These are phyloP conservation scores for Todus mexicanus DNA, from an alignment of 2,797 vertebrate species.

Conservation along the genomic window DNA sequence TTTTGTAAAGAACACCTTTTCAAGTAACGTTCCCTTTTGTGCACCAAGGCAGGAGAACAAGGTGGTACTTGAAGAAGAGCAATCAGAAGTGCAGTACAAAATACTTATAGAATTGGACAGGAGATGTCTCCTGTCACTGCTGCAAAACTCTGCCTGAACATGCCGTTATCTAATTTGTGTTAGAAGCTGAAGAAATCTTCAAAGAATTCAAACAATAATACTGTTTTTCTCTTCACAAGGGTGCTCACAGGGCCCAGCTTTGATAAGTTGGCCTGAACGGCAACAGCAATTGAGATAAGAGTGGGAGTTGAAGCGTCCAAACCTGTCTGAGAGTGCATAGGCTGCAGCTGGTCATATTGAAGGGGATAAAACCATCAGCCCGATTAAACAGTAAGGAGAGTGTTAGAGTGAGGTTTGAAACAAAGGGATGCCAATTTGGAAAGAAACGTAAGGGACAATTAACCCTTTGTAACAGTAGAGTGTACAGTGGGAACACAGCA, in stretches of 20 bases:
- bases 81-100: not conserved
- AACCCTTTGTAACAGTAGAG: not conserved
- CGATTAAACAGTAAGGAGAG: not conserved
- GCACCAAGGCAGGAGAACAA: not conserved
- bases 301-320: not conserved
- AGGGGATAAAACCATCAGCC: not conserved
- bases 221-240: not conserved
- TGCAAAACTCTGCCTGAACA: not conserved
- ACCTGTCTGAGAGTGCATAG: not conserved
- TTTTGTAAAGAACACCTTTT: not conserved
- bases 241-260: not conserved
- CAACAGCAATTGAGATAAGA: not conserved
- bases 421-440: not conserved
- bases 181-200: not conserved
- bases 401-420: not conserved
- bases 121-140: not conserved
- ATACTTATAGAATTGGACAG: not conserved
- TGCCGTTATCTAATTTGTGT: not conserved
- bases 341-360: not conserved
- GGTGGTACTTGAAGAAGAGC: not conserved
- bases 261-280: not conserved
- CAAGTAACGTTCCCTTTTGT: conserved; percentile 1
- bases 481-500: not conserved
- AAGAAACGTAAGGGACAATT: not conserved
- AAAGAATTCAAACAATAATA: not conserved